Evolutionary conservation across 1,140 invertebrate species (phyloP).

Genomic region (Solen grandis): DNA sequence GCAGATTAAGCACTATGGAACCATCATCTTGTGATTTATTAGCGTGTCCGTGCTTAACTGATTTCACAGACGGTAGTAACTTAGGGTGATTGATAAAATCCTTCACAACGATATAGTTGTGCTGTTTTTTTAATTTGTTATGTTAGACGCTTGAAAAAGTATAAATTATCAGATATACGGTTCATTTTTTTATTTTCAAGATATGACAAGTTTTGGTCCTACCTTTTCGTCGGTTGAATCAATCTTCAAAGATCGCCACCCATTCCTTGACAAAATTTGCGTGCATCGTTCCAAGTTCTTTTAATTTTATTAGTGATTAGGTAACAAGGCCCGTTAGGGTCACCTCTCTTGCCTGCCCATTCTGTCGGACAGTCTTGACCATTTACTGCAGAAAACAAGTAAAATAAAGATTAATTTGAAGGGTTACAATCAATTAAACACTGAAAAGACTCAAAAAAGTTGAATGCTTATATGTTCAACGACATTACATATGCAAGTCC

Average conservation of each 20-base stretch:
- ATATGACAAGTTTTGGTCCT: neutral
- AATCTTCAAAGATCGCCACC: conserved; percentile 34
- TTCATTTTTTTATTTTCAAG: neutral
- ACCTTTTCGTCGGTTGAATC: conserved; percentile 31
- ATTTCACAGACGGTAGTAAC: no score
- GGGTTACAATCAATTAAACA: neutral
- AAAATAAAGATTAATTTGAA: neutral
- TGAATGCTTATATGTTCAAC: no score
- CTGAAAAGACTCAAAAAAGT: no score
- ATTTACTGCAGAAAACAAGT: neutral
- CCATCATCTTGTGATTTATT: no score
- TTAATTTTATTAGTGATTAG: conserved; percentile 46
- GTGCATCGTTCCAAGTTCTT: conserved; percentile 11
- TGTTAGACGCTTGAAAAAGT: neutral
- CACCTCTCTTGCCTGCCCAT: conserved; percentile 4
- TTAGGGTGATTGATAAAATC: no score
- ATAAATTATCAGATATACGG: neutral
- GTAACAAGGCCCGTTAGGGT: conserved; percentile 33
- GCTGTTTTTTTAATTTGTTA: no score
- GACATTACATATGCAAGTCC: no score
- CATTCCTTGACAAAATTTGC: conserved; percentile 43
- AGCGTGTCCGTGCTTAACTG: no score
- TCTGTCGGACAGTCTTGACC: conserved; percentile 33
- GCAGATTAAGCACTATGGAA: no score
- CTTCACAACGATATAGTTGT: no score